Conservation (phyloP, 2,113 vertebrate genomes). For the Polypterus bichir region DNA sequence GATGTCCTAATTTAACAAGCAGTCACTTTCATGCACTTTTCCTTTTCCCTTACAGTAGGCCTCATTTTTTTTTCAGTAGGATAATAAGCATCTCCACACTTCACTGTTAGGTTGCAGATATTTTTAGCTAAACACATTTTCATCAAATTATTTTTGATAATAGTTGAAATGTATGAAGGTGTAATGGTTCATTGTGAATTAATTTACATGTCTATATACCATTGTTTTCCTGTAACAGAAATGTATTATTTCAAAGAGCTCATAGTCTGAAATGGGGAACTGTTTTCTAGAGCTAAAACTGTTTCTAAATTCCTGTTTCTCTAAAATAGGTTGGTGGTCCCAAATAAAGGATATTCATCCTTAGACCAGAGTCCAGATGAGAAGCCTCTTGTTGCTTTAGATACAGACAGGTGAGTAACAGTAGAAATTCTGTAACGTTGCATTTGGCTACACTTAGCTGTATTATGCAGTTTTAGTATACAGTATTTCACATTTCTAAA, state of each 20-base stretch:
- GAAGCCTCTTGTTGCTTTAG: conserved; percentile 91
- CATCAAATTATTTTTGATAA: too few species aligned
- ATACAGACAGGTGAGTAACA: conserved; percentile 81
- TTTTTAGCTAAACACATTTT: too few species aligned
- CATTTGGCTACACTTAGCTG: neutral
- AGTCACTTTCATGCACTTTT: too few species aligned
- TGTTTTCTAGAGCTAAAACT: rapidly evolving
- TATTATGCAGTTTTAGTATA: neutral
- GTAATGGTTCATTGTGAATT: neutral
- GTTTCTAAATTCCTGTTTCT: neutral
- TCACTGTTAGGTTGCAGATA: too few species aligned
- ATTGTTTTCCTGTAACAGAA: too few species aligned
- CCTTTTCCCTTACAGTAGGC: too few species aligned
- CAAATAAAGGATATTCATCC: conserved; percentile 95
- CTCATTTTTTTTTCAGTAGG: too few species aligned
- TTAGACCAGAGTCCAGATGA: conserved; percentile 97
- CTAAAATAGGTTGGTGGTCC: conserved; percentile 76
- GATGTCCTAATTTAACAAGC: too few species aligned
- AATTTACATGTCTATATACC: too few species aligned
- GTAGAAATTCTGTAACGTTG: neutral
- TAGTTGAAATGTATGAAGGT: neutral
- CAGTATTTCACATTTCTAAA: neutral
- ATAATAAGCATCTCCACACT: too few species aligned
- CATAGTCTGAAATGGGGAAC: neutral
- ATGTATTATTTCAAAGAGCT: too few species aligned